Base-by-base conservation (phyloP, 1,140 invertebrate genomes). In the Pseudomyrmex cubaensis region DNA sequence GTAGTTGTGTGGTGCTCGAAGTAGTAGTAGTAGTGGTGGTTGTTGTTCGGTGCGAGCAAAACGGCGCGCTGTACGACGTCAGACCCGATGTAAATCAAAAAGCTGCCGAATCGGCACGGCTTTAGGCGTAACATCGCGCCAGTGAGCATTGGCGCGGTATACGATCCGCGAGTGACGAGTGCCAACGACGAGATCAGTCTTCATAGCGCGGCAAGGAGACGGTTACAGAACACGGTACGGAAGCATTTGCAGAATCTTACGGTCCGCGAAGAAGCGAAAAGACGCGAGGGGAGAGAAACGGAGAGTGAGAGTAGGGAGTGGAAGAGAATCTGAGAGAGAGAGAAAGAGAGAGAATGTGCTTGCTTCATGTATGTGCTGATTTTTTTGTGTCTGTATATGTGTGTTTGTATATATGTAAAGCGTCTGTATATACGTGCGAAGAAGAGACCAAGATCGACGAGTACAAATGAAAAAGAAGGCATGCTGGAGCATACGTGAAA, bases 171-270 rank as follows among this genome's bases (percentile, higher is more conserved):
- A 88, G 84, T 88, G 87, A 86, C 87, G 83, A 86, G 88, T 88
- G 87, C 84, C 88, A 89, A 89, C 86, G 85, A 35, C 35, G 35
- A 7, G 25, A 76, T 90, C 87, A 88, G 82, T 87, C 83, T 86
- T 86, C 82, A 90, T 88, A 85, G 75, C 87, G 86, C 75, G 83
- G 87, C 84, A 85, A 84, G 84, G 84, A 87, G 82, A 89, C 85
- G 86, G 85, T 86, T 82, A 86, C 87, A 85, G 89, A 83, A 91
- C 90, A 92, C 87, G 91, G 90, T 91, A 92, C 90, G 89, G 52
- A 85, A 87, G 76, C 74, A 83, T 88, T 85, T 86, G 64, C 35
- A 77, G 77, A 82, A 52, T 87, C 15, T 25, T 88, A 82, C 69
- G 25, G 69, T 67, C 5, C 25, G 50, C 62, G 76, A 78, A 67